phyloP scores from a whole-genome alignment of 35 echinoderm and acorn worm genomes.

The Anneissia japonica region DNA sequence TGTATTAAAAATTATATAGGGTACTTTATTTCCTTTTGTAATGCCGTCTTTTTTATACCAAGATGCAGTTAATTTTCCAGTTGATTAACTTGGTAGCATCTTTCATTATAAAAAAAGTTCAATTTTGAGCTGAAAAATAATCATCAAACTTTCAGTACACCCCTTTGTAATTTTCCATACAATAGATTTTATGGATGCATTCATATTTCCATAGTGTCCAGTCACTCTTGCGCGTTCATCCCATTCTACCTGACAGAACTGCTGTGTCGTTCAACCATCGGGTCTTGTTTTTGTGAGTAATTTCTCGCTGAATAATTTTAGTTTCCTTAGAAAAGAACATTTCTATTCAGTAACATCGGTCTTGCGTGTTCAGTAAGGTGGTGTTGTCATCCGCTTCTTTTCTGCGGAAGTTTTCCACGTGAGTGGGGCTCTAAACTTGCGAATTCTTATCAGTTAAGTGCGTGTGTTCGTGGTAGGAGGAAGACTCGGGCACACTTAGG shows the following conservation, averaged over 20 bases:
- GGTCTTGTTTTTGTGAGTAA: neutral
- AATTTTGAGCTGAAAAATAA: neutral
- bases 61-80: neutral
- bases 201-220: neutral
- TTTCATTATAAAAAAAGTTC: neutral
- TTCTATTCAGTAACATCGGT: neutral
- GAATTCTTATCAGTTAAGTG: neutral
- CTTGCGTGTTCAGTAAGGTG: neutral
- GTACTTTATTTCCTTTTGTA: neutral
- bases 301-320: neutral
- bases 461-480: neutral
- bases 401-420: neutral
- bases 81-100: neutral
- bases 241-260: neutral
- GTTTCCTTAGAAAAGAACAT: conserved; percentile 1
- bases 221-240: neutral
- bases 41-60: neutral
- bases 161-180: neutral
- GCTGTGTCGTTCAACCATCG: neutral
- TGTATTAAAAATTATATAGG: neutral
- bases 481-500: neutral
- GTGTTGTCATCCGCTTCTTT: neutral
- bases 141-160: neutral
- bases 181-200: neutral
- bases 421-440: neutral